Conservation (phyloP, 2,888 invertebrate genomes). For the Aphidoletes aphidimyza region DNA sequence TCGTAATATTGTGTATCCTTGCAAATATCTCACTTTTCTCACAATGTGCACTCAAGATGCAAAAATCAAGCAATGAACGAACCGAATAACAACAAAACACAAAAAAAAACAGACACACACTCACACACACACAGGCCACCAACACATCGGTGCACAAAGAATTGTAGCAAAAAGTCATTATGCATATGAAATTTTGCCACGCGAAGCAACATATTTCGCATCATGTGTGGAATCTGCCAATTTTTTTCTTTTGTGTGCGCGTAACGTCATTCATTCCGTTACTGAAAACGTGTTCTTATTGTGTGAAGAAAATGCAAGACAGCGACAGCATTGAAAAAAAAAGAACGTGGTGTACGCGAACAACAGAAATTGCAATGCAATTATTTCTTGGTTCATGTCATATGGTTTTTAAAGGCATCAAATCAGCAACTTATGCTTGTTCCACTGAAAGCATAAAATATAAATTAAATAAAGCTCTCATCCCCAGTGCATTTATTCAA, state of each 20-base stretch:
- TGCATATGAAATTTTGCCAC: constrained; percentile 26
- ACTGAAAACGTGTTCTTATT: not conserved
- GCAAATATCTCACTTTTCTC: constrained; percentile 19
- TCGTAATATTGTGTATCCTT: constrained; percentile 11
- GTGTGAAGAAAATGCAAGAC: no score
- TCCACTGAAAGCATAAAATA: not conserved
- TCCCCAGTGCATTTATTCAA: not conserved
- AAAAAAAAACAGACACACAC: not conserved
- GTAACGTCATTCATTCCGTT: not conserved
- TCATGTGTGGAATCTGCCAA: not conserved
- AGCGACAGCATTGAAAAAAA: not conserved
- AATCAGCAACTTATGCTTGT: constrained; percentile 13
- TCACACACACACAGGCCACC: no score
- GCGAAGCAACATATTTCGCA: constrained; percentile 44
- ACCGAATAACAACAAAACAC: not conserved
- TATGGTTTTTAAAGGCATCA: constrained; percentile 32
- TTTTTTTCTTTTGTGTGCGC: not conserved
- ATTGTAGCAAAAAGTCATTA: constrained; percentile 40
- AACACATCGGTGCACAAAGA: no score
- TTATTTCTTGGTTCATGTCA: constrained; percentile 42
- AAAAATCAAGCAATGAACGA: not conserved
- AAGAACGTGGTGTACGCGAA: not conserved
- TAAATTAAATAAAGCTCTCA: not conserved
- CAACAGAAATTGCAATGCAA: constrained; percentile 52
- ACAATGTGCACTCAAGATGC: not conserved